These are phyloP conservation scores for Uropetala carovei DNA, from an alignment of 2,888 invertebrate genomes.

Conservation along the genomic window DNA sequence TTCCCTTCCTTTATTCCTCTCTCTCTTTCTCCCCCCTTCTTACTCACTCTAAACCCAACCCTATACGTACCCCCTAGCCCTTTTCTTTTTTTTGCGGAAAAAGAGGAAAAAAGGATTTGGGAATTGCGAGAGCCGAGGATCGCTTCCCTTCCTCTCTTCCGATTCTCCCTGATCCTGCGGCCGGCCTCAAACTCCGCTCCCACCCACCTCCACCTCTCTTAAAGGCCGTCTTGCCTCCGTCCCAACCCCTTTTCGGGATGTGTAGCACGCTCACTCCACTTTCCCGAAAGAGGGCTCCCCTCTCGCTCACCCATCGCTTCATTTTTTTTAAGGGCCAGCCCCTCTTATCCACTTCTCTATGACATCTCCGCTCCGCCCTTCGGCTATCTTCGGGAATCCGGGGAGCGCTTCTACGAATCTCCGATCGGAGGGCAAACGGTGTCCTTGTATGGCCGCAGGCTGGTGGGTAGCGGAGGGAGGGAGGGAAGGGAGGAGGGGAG, in stretches of 20 bases:
- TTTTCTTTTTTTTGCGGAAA: constrained; percentile 48
- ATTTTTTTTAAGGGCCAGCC: constrained; percentile 9
- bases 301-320: not conserved
- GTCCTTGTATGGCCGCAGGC: constrained; percentile 57
- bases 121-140: constrained; percentile 8
- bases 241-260: not conserved
- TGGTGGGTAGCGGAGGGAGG: not conserved
- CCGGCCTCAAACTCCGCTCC: constrained; percentile 44
- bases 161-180: constrained; percentile 60
- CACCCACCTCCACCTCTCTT: not conserved
- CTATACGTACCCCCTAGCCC: not conserved
- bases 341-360: constrained; percentile 60
- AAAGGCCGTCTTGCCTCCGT: constrained; percentile 22
- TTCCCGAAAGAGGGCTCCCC: not conserved
- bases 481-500: not conserved
- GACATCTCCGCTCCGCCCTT: constrained; percentile 43
- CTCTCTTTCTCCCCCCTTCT: not conserved
- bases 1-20: not conserved
- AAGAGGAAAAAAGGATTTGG: constrained; percentile 63
- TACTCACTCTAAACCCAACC: not conserved
- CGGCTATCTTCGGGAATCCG: constrained; percentile 58
- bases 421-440: constrained; percentile 63
- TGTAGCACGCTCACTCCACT: not conserved
- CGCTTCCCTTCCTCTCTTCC: not conserved
- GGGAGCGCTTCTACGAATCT: constrained; percentile 12